Base-by-base conservation (phyloP, 2,797 vertebrate genomes). In the Sitta carolinensis region DNA sequence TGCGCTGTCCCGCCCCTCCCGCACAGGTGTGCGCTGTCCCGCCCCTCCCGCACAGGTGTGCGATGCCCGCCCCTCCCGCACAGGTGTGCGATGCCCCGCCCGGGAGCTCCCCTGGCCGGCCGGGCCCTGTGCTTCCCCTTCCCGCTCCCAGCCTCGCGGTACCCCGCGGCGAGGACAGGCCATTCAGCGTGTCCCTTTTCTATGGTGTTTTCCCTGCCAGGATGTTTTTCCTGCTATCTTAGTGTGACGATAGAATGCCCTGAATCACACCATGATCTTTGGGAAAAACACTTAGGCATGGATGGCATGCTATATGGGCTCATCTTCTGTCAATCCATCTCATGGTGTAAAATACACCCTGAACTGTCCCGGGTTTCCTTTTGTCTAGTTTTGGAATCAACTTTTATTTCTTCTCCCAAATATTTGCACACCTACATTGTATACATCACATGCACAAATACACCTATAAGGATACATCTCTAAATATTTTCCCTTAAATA, bases 301-400 rank as follows among this genome's bases (percentile, higher is more conserved):
- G 10, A 45, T 50, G 27, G 20, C 10, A 3, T 10, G n/a, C 40
- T 52, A 5, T 4, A 0, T 27, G n/a, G 47, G 16, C 21, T 63
- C 42, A 12, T 11, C 52, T 43, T 64, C 50, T 8, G 4, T 5
- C 38, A 4, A 4, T 19, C 40, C 13, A 38, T 36, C 15, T 48
- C 52, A 12, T 0, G 3, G 7, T 32, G 11, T 47, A 13, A 67
- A 57, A 38, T 5, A 6, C 5, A 5, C 14, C 10, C 38, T 16
- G 14, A 12, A 5, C 15, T 34, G 13, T 19, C 10, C 27, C 7
- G 0, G 0, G 2, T 5, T 68, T 30, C 10, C 3, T 43, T 63
- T 52, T 19, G 17, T 25, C 42, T 0, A 0, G 2, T 63, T 34
- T 30, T 34, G 21, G 16, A 75, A 57, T 10, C 42, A 64, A 17